Percentiles rank a stretch among this genome's conserved stretches.
Evolutionary conservation across 2,797 vertebrate genomes (phyloP).

Genomic region (Acipenser ruthenus): DNA sequence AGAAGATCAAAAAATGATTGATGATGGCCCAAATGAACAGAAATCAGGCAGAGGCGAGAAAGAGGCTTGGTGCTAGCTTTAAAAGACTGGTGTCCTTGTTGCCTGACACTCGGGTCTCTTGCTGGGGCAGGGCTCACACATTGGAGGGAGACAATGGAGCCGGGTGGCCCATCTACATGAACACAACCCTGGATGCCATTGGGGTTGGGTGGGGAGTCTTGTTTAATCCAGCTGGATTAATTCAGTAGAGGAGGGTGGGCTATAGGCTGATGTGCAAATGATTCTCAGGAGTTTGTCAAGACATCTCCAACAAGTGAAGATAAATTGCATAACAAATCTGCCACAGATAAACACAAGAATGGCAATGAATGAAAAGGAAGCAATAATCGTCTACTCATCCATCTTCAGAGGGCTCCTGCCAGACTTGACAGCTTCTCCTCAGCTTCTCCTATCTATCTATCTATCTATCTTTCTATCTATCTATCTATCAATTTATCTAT

Average conservation of each 20-base stretch:
- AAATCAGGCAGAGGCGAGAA: slow-evolving; percentile 22
- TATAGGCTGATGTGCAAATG: slow-evolving; percentile 47
- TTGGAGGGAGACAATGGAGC: no score
- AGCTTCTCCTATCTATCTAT: not conserved
- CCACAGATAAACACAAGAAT: slow-evolving; percentile 38
- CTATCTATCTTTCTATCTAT: no score
- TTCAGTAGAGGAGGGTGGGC: slow-evolving; percentile 26
- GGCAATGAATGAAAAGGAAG: slow-evolving; percentile 25
- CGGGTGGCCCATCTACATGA: no score
- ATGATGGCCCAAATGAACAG: slow-evolving; percentile 26
- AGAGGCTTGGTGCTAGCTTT: not conserved
- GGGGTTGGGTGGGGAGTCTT: not conserved
- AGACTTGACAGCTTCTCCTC: not conserved
- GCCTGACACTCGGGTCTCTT: slow-evolving; percentile 23
- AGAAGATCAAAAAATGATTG: slow-evolving; percentile 27
- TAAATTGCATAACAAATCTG: slow-evolving; percentile 53
- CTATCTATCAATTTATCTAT: no score
- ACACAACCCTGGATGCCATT: no score
- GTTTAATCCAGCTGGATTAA: slow-evolving; percentile 32
- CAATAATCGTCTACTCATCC: slow-evolving; percentile 42
- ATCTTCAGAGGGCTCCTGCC: slow-evolving; percentile 24
- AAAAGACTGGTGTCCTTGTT: slow-evolving; percentile 16
- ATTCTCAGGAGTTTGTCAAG: slow-evolving; percentile 58
- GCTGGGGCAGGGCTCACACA: slow-evolving; percentile 19
- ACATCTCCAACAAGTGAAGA: slow-evolving; percentile 57